A percentile compares a stretch with the other conserved stretches of the same genome.
These are phyloP conservation scores for Drosophila tropicalis DNA, from an alignment of 1,140 invertebrate genomes.

Conservation along the genomic window DNA sequence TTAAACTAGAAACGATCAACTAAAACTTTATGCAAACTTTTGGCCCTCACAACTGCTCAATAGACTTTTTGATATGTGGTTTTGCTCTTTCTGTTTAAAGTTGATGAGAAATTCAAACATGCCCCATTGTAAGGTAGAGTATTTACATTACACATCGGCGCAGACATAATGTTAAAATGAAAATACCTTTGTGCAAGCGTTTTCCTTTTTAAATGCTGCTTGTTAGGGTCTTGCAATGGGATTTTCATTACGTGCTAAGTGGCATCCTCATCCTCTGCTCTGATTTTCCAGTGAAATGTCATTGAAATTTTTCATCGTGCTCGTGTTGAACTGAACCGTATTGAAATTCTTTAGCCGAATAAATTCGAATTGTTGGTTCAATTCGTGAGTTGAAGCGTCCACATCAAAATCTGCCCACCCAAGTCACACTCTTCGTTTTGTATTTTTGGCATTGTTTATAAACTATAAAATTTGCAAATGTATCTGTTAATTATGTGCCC, in stretches of 20 bases:
- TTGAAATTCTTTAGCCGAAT: slow-evolving; percentile 31
- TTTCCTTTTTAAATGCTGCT: neutral
- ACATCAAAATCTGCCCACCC: slow-evolving; percentile 25
- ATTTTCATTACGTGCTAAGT: slow-evolving; percentile 59
- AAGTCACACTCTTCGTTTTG: neutral
- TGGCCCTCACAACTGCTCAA: too few species aligned
- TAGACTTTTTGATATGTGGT: too few species aligned
- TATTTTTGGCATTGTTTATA: slow-evolving; percentile 32
- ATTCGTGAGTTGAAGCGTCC: slow-evolving; percentile 12
- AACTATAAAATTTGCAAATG: slow-evolving; percentile 30
- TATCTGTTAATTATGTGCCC: slow-evolving; percentile 50
- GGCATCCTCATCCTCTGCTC: slow-evolving; percentile 8
- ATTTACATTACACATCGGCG: neutral
- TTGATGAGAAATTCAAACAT: neutral
- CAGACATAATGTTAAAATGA: slow-evolving; percentile 1
- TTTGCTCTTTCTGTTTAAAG: neutral
- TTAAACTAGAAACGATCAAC: too few species aligned
- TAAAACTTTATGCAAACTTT: too few species aligned
- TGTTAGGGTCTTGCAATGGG: slow-evolving; percentile 43
- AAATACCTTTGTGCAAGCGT: slow-evolving; percentile 2
- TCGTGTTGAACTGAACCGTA: slow-evolving; percentile 12
- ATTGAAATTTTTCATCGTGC: neutral
- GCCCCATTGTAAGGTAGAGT: neutral
- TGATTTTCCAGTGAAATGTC: neutral
- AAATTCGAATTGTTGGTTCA: slow-evolving; percentile 17